A percentile compares a stretch with the other conserved stretches of the same genome.
Evolutionary conservation across 2,113 vertebrate genomes (phyloP).

Genomic region (Leptobrachium ailaonicum): DNA sequence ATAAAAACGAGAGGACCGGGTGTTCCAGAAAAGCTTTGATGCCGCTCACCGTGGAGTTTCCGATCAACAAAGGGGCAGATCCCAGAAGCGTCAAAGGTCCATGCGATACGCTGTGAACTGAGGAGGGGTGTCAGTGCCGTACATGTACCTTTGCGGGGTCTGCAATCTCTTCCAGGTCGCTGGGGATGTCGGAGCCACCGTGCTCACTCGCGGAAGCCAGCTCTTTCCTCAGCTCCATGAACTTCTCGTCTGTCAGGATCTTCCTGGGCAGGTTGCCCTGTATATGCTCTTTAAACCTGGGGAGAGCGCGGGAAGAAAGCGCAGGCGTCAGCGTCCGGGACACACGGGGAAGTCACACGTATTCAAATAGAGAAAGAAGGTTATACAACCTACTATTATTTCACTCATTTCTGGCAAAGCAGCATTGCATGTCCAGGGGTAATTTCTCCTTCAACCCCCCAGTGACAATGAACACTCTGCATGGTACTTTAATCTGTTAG

Average conservation of each 20-base stretch:
- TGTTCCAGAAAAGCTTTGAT: too few relatives aligned
- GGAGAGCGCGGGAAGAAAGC: not conserved
- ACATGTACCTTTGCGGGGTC: conserved; percentile 87
- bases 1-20: too few relatives aligned
- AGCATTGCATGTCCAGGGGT: conserved; percentile 26
- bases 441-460: conserved; percentile 28
- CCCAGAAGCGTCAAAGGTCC: too few relatives aligned
- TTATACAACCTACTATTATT: conserved; percentile 46
- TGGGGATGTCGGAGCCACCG: conserved; percentile 78
- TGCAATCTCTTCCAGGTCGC: conserved; percentile 86
- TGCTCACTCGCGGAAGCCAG: conserved; percentile 81
- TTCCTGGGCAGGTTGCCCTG: conserved; percentile 92
- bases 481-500: conserved; percentile 40
- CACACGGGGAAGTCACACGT: not conserved
- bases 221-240: conserved; percentile 86
- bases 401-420: conserved; percentile 34
- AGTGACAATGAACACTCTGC: conserved; percentile 42
- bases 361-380: conserved; percentile 32
- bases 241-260: conserved; percentile 88
- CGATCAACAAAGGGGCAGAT: too few relatives aligned
- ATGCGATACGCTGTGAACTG: too few relatives aligned
- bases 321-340: not conserved
- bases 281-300: conserved; percentile 94
- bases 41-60: too few relatives aligned
- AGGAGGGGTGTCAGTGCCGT: not conserved